Percentiles rank a stretch among this genome's conserved stretches.
phyloP scores from a whole-genome alignment of 2,888 invertebrate genomes.

The Podotricha telesiphe region DNA sequence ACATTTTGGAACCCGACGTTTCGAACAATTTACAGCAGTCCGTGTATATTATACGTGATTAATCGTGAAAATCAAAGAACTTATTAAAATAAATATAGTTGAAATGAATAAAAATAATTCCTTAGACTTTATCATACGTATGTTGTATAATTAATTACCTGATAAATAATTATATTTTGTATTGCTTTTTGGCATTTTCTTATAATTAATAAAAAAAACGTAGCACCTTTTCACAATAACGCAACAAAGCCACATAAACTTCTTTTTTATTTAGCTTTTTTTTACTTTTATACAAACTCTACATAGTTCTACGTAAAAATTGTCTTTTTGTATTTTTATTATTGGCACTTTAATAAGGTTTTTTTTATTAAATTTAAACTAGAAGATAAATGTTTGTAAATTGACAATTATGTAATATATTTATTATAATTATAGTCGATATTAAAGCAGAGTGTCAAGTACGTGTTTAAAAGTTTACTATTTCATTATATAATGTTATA shows the following conservation, averaged over 20 bases:
- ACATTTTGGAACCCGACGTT: too few relatives aligned
- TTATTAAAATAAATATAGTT: too few relatives aligned
- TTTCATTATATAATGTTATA: neutral
- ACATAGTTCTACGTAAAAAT: constrained; percentile 27
- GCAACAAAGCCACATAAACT: constrained; percentile 41
- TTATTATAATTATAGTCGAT: constrained; percentile 10
- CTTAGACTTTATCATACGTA: constrained; percentile 6
- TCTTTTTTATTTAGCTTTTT: constrained; percentile 48
- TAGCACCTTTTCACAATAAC: constrained; percentile 54
- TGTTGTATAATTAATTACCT: neutral
- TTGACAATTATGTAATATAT: neutral
- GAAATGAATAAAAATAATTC: neutral
- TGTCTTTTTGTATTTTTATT: constrained; percentile 9
- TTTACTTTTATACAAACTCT: constrained; percentile 48
- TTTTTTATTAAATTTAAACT: neutral
- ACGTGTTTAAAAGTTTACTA: constrained; percentile 9
- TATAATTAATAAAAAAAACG: constrained; percentile 48
- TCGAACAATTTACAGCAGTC: too few relatives aligned
- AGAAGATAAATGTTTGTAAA: constrained; percentile 10
- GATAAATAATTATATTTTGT: neutral
- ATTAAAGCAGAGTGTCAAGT: constrained; percentile 17
- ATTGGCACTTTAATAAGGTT: constrained; percentile 20
- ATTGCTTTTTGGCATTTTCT: constrained; percentile 58
- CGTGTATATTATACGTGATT: too few relatives aligned
- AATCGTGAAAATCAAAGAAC: too few relatives aligned